A percentile compares a stretch with the other conserved stretches of the same genome.
phyloP scores from a whole-genome alignment of 2,113 vertebrate genomes.

The Pseudonaja textilis region DNA sequence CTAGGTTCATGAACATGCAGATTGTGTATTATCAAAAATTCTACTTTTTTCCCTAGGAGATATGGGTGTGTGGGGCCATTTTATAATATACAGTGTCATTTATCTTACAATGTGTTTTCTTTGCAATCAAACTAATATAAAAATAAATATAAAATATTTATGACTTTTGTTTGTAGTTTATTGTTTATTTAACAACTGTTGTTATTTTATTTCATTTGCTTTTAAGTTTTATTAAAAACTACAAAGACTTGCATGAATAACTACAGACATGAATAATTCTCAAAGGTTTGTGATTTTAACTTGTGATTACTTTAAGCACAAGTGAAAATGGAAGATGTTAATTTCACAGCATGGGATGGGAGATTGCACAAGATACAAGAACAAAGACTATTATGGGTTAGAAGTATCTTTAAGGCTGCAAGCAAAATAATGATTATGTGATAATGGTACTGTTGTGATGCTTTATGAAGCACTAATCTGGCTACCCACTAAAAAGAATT shows the following conservation, averaged over 20 bases:
- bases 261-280: neutral
- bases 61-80: too few species aligned
- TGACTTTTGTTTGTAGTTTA: neutral
- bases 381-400: constrained; percentile 46
- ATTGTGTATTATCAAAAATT: neutral
- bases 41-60: neutral
- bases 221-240: constrained; percentile 6
- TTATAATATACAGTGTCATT: neutral
- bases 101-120: neutral
- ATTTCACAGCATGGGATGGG: constrained; percentile 55
- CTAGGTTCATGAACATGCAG: neutral
- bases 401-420: constrained; percentile 21
- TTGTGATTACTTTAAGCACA: constrained; percentile 49
- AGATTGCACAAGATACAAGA: constrained; percentile 41
- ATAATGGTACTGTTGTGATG: constrained; percentile 53
- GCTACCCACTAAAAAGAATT: constrained; percentile 48
- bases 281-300: constrained; percentile 27
- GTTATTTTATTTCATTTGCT: neutral
- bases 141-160: neutral
- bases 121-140: neutral
- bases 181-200: neutral
- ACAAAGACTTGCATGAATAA: neutral
- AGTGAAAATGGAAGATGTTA: constrained; percentile 50
- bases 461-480: constrained; percentile 52
- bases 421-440: constrained; percentile 60